phyloP scores from a whole-genome alignment of 2,888 invertebrate genomes.

The Hemicrepidius hirtus region DNA sequence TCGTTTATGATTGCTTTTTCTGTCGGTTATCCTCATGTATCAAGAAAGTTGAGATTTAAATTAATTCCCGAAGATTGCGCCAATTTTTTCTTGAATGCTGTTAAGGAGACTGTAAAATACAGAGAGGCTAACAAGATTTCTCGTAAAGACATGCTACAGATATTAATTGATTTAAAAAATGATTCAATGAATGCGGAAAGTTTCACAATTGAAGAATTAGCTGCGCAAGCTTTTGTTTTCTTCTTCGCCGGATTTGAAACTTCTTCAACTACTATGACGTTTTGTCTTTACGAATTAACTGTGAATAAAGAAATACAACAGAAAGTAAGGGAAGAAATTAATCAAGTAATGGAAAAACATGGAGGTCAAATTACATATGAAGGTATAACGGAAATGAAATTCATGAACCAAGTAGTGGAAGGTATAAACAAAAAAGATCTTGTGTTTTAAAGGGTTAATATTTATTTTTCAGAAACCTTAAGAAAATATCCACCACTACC shows the following conservation, averaged over 20 bases:
- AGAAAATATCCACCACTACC: slow-evolving; percentile 63
- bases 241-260: slow-evolving; percentile 80
- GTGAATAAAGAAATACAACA: slow-evolving; percentile 73
- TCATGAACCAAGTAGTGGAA: slow-evolving; percentile 75
- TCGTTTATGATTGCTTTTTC: slow-evolving; percentile 56
- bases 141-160: slow-evolving; percentile 68
- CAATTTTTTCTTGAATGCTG: slow-evolving; percentile 58
- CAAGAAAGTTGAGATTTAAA: slow-evolving; percentile 22
- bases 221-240: slow-evolving; percentile 76
- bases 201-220: slow-evolving; percentile 73
- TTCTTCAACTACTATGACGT: slow-evolving; percentile 77
- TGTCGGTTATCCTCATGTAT: slow-evolving; percentile 58
- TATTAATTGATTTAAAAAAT: slow-evolving; percentile 62
- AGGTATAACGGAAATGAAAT: slow-evolving; percentile 75
- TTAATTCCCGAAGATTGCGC: slow-evolving; percentile 56
- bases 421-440: slow-evolving; percentile 65
- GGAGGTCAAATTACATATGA: slow-evolving; percentile 74
- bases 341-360: slow-evolving; percentile 69
- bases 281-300: slow-evolving; percentile 75
- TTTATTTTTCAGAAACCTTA: slow-evolving; percentile 63
- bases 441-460: not conserved
- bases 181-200: slow-evolving; percentile 25
- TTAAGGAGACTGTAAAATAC: slow-evolving; percentile 56
- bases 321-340: slow-evolving; percentile 73
- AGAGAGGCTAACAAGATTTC: slow-evolving; percentile 55